A percentile compares a stretch with the other conserved stretches of the same genome.
These are phyloP conservation scores for Dasypogon diadema DNA, from an alignment of 2,888 invertebrate species.

Conservation along the genomic window DNA sequence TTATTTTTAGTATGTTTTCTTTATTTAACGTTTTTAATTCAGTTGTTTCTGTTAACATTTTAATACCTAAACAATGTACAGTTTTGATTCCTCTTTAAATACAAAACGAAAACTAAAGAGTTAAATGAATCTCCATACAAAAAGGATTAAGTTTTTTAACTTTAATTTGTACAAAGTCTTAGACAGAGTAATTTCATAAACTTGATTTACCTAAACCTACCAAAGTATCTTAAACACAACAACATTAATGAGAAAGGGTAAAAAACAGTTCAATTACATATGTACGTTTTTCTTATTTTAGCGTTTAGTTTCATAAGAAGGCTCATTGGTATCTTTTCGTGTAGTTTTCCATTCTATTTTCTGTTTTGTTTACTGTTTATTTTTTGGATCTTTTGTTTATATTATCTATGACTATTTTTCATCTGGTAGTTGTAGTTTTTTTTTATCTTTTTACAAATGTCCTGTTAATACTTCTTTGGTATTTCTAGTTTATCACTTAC, in stretches of 20 bases:
- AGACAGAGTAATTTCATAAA: constrained; percentile 40
- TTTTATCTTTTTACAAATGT: constrained; percentile 1
- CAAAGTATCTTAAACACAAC: constrained; percentile 34
- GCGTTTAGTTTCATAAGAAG: constrained; percentile 47
- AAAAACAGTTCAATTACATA: constrained; percentile 40
- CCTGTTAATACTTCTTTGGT: constrained; percentile 29
- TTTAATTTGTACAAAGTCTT: constrained; percentile 47
- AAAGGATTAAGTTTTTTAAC: constrained; percentile 28
- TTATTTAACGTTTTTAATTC: constrained; percentile 29
- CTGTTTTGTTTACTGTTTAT: neutral
- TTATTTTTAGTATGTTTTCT: constrained; percentile 38
- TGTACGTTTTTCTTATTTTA: constrained; percentile 29
- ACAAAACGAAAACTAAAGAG: constrained; percentile 40
- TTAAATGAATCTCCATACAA: constrained; percentile 30
- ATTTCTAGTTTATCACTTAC: constrained; percentile 18
- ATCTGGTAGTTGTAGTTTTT: neutral
- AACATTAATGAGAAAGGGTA: constrained; percentile 41
- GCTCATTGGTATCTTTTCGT: constrained; percentile 40
- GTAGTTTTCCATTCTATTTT: neutral
- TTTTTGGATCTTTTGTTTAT: too few relatives aligned
- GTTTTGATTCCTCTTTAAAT: constrained; percentile 17
- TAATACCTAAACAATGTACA: constrained; percentile 35
- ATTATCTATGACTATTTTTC: constrained; percentile 23
- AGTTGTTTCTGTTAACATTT: constrained; percentile 40
- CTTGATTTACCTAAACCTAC: constrained; percentile 31